These are phyloP conservation scores for Rhodeus uyekii DNA, from an alignment of 2,797 vertebrate species.

Conservation along the genomic window DNA sequence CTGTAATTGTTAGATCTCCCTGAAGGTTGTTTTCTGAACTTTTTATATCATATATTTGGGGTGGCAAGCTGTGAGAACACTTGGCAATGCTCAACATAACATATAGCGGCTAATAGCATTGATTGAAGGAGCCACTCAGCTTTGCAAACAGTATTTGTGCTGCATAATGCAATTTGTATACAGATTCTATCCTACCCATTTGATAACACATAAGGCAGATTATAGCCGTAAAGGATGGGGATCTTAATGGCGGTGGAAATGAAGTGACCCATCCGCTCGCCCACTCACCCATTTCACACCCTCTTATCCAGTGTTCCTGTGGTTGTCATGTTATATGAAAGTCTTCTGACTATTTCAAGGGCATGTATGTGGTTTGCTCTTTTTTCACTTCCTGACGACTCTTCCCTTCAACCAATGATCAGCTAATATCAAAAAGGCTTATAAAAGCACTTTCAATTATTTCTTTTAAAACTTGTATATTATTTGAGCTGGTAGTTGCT, in stretches of 20 bases:
- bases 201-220: conserved; percentile 27
- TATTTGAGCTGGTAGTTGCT: background rate
- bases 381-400: no score
- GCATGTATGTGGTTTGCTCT: no score
- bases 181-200: conserved; percentile 38
- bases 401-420: background rate
- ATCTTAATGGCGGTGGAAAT: conserved; percentile 24
- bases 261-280: conserved; percentile 38
- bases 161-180: conserved; percentile 53
- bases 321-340: conserved; percentile 40
- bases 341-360: conserved; percentile 21
- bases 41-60: conserved; percentile 14
- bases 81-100: conserved; percentile 34
- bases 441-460: background rate
- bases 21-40: conserved; percentile 1
- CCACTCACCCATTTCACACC: background rate
- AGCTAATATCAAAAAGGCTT: background rate
- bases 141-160: conserved; percentile 38
- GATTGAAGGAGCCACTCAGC: conserved; percentile 52
- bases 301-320: background rate
- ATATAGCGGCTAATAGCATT: conserved; percentile 38
- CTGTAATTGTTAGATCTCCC: background rate
- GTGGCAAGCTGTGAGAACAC: conserved; percentile 15
- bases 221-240: conserved; percentile 34
- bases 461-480: background rate